Evolutionary conservation across 2,113 vertebrate genomes (phyloP), one percentile per base, ranked within the genome.

Genomic region (Hystrix brachyura): DNA sequence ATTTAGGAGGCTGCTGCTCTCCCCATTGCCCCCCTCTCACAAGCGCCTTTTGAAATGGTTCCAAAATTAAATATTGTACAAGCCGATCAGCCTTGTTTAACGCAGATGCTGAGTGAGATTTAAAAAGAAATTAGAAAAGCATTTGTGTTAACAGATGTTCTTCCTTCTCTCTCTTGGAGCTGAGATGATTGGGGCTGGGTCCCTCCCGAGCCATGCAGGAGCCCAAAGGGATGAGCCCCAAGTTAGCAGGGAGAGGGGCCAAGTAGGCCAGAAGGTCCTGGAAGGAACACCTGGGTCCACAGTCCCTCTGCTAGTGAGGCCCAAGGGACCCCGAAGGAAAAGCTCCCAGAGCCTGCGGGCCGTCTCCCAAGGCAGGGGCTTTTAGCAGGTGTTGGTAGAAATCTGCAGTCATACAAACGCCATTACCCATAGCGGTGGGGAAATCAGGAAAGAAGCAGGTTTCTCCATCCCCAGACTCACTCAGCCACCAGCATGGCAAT

Each of bases 131-230:
- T 98, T 94, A 78, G 95, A 96, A 97, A 98, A 97, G 96, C 97
- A 18, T 98, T 98, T 96, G 97, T 98, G 98, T 96, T 92, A 98
- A 98, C 98, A 98, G 98, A 95, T 98, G 98, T 98, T 98, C 97
- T 97, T 98, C 93, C 97, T 97, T 97, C 97, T 85, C 98, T 92
- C 96, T 96, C 97, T 92, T 9, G 90, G 83, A 93, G 81, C 87
- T 1, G 71, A 59, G 14, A 94, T 27, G 72, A 94, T 91, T 74
- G 32, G 94, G 94, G 87, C 94, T 38, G 23, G 67, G 96, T 59
- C 59, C 97, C 97, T 98, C 67, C 18, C 5, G 46, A 98, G 94
- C n/a, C 79, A 15, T 2, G 1, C 48, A 57, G 71, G 65, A 96
- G 78, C 87, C 82, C 64, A 95, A 87, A 94, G 80, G 90, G 57